phyloP scores from a whole-genome alignment of 2,888 invertebrate species.

The Latheticus oryzae region DNA sequence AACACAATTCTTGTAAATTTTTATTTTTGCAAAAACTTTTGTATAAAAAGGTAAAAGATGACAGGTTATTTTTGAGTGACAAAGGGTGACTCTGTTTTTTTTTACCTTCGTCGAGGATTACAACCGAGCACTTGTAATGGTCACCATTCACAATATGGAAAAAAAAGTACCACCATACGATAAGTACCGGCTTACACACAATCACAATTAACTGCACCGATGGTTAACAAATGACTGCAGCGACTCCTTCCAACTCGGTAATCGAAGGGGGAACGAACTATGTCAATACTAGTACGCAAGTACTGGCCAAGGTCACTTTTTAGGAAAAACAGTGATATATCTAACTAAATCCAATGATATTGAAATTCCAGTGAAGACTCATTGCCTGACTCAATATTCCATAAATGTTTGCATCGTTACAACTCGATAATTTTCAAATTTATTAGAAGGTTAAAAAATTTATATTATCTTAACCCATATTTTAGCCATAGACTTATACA shows the following conservation, averaged over 20 bases:
- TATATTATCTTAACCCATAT: no score
- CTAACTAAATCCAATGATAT: conserved; percentile 20
- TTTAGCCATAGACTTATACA: conserved; percentile 3
- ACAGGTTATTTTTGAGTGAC: conserved; percentile 7
- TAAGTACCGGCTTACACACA: conserved; percentile 20
- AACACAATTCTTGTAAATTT: no score
- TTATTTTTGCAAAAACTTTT: neutral
- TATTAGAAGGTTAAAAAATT: no score
- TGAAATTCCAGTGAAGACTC: conserved; percentile 3
- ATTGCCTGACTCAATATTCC: conserved; percentile 1
- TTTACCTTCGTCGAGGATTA: neutral
- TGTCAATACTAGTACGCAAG: conserved; percentile 43
- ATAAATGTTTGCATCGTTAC: no score
- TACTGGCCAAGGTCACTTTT: conserved; percentile 39
- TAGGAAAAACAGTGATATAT: conserved; percentile 24
- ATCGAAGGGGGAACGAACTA: conserved; percentile 53
- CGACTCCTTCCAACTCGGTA: conserved; percentile 27
- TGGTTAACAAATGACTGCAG: conserved; percentile 43
- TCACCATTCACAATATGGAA: conserved; percentile 21
- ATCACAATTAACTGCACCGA: conserved; percentile 40
- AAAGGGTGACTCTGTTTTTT: neutral
- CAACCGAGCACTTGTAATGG: conserved; percentile 2
- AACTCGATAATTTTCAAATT: no score
- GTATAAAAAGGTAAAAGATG: conserved; percentile 3
- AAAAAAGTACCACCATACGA: conserved; percentile 29